These are phyloP conservation scores for Neelides sp. DNA, from an alignment of 1,140 invertebrate genomes.

Conservation along the genomic window DNA sequence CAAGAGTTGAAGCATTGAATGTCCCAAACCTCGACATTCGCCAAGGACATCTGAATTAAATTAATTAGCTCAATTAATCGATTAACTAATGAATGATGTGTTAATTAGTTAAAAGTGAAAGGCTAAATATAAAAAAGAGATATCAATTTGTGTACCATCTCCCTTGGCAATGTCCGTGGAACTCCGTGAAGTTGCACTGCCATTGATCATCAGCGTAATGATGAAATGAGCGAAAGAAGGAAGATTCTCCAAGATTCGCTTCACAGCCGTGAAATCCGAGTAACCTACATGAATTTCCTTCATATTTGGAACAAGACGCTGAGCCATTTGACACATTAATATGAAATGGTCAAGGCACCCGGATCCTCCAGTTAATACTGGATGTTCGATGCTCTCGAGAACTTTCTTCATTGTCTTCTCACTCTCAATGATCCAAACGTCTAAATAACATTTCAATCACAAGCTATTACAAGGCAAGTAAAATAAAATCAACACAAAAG, in stretches of 20 bases:
- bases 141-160: constrained; percentile 44
- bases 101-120: constrained; percentile 5
- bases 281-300: constrained; percentile 16
- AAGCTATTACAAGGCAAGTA: no score
- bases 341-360: constrained; percentile 28
- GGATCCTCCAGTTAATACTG: constrained; percentile 22
- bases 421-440: constrained; percentile 18
- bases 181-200: constrained; percentile 55
- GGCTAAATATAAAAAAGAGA: constrained; percentile 1
- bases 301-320: constrained; percentile 14
- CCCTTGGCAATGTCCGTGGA: constrained; percentile 57
- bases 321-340: constrained; percentile 10
- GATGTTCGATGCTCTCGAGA: constrained; percentile 28
- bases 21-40: constrained; percentile 22
- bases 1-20: constrained; percentile 19
- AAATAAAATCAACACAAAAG: no score
- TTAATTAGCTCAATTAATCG: constrained; percentile 1
- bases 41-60: constrained; percentile 22
- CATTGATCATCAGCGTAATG: constrained; percentile 50
- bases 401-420: constrained; percentile 17
- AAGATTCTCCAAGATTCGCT: constrained; percentile 20
- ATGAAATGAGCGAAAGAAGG: constrained; percentile 42
- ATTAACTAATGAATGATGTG: background rate
- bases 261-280: constrained; percentile 7
- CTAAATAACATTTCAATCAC: no score